A percentile compares a stretch with the other conserved stretches of the same genome.
These are phyloP conservation scores for Nesometra sesokonis DNA, from an alignment of 35 echinoderm and acorn worm species.

Conservation along the genomic window DNA sequence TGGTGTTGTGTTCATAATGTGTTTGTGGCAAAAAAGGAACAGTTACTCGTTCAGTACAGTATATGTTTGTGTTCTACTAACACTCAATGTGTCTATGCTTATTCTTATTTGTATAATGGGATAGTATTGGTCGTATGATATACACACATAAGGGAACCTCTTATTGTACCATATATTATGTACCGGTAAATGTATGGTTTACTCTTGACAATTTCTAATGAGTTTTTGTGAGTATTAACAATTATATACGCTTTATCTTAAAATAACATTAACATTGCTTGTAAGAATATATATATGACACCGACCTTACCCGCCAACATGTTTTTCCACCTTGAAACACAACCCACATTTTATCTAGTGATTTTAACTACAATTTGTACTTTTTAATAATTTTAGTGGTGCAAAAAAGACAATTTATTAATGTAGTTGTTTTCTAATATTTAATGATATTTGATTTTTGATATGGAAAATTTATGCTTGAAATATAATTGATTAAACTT, in stretches of 20 bases:
- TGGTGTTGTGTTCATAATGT: conserved; percentile 27
- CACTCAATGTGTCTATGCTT: background rate
- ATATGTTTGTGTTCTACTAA: background rate
- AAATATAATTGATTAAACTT: background rate
- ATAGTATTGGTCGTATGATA: background rate
- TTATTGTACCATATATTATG: background rate
- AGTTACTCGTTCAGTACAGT: background rate
- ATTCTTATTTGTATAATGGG: background rate
- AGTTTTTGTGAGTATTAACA: background rate
- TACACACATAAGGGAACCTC: background rate
- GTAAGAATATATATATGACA: background rate
- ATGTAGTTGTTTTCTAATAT: background rate
- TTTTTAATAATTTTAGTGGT: background rate
- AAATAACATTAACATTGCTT: background rate
- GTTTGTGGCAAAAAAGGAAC: background rate
- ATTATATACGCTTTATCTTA: background rate
- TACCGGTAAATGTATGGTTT: background rate
- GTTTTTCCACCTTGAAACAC: background rate
- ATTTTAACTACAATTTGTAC: background rate
- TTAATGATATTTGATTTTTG: background rate
- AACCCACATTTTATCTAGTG: background rate
- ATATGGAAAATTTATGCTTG: background rate
- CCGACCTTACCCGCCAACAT: background rate
- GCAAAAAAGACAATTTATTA: background rate
- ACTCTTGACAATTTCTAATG: conserved; percentile 1